Evolutionary conservation across 1,140 invertebrate species (phyloP).

Genomic region (Orius insidiosus): DNA sequence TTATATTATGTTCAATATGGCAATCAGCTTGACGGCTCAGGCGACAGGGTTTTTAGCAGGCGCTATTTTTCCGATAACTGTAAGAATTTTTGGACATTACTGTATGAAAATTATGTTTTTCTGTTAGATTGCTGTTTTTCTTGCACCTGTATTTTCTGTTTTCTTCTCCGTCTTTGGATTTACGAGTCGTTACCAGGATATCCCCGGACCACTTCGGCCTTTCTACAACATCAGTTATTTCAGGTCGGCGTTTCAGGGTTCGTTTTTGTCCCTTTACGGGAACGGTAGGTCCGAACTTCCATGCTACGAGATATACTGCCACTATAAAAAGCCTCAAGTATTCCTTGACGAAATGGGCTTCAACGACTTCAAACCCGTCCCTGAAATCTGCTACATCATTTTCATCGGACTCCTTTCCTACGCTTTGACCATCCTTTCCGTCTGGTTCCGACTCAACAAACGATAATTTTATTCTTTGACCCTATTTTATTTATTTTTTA

Average conservation of each 20-base stretch:
- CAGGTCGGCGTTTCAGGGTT: conserved; percentile 71
- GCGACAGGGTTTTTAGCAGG: conserved; percentile 82
- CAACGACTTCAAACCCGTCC: conserved; percentile 34
- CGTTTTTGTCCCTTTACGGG: conserved; percentile 60
- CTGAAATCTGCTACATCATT: conserved; percentile 20
- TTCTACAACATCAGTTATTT: conserved; percentile 81
- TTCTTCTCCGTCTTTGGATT: conserved; percentile 85
- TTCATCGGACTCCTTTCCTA: conserved; percentile 54
- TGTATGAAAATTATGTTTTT: too few relatives aligned
- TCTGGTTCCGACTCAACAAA: conserved; percentile 62
- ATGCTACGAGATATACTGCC: conserved; percentile 48
- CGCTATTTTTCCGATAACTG: conserved; percentile 66
- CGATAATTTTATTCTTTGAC: too few relatives aligned
- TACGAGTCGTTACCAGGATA: conserved; percentile 72
- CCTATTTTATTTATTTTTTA: too few relatives aligned
- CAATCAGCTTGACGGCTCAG: conserved; percentile 74
- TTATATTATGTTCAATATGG: conserved; percentile 63
- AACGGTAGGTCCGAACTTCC: conserved; percentile 47
- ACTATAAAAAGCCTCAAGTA: conserved; percentile 53
- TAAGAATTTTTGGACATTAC: conserved; percentile 25
- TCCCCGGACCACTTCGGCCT: conserved; percentile 65
- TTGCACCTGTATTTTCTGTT: conserved; percentile 74
- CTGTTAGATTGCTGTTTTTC: conserved; percentile 77
- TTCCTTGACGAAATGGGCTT: conserved; percentile 75
- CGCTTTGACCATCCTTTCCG: conserved; percentile 52